Percentiles rank a stretch among this genome's conserved stretches.
Evolutionary conservation across 2,797 vertebrate species (phyloP).

Genomic region (Phataginus tetradactyla): DNA sequence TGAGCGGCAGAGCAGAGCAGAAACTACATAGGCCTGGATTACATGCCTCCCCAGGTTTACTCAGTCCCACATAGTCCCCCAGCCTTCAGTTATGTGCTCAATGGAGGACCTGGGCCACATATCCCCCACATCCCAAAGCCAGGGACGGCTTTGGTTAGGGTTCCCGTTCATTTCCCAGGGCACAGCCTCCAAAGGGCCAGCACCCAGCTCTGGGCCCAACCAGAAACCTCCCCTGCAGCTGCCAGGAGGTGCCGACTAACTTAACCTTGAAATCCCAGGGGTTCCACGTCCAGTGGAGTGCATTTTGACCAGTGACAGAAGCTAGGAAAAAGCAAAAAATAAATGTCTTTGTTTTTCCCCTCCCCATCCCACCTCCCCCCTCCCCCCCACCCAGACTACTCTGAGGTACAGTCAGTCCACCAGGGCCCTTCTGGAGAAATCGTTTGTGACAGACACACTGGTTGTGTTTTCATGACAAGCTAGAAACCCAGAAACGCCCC

Average conservation of each 20-base stretch:
- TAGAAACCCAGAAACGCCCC: too few species aligned
- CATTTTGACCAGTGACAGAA: not conserved
- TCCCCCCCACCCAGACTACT: accelerated
- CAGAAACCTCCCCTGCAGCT: not conserved
- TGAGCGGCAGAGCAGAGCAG: not conserved
- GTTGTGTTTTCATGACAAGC: not conserved
- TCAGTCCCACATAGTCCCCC: too few species aligned
- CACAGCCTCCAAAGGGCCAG: not conserved
- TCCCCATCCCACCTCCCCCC: not conserved
- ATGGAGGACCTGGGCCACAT: not conserved
- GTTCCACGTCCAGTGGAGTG: not conserved
- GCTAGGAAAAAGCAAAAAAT: not conserved
- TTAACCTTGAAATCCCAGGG: not conserved
- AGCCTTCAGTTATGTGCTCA: not conserved
- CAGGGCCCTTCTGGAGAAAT: not conserved
- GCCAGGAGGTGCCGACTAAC: not conserved
- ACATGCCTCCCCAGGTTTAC: not conserved
- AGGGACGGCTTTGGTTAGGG: not conserved
- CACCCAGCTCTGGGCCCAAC: not conserved
- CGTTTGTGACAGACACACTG: not conserved
- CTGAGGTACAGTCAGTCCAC: not conserved
- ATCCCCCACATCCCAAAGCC: not conserved
- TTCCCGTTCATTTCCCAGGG: not conserved
- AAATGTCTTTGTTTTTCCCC: not conserved
- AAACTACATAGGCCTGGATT: not conserved